Evolutionary conservation across 1,140 invertebrate species (phyloP), one percentile per base, ranked within the genome.

Genomic region (Diachasmimorpha longicaudata): DNA sequence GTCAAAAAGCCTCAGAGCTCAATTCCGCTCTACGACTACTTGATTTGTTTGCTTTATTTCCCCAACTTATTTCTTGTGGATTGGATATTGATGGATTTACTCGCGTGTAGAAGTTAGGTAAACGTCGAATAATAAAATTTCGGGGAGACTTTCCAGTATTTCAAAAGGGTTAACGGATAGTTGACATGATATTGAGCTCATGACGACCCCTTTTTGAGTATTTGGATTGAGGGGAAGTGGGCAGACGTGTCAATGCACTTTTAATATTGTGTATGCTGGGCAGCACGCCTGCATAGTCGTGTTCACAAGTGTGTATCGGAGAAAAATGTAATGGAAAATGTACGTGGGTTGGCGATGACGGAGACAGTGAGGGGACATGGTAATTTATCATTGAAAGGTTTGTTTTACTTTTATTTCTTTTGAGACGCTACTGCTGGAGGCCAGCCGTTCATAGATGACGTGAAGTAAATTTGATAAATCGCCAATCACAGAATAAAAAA

Each of bases 241-340:
- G 5, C 31, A 11, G 10, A 63, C 23, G 58, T 63, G 58, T 69
- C 25, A 70, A 73, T 55, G 69, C 68, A 69, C 68, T 68, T 58
- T 70, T 66, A 58, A 52, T 55, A 55, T 82, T 80, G 82, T 84
- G 79, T 83, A 84, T 76, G 78, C 77, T 19, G 81, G 79, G 81
- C 78, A 77, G 80, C 83, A 84, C 83, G 83, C 81, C 79, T 82
- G 82, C 66, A 76, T 39, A 74, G 76, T 78, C 80, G 77, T 79
- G 82, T 83, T 83, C 82, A 79, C 81, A 81, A 81, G 82, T 83
- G 73, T 77, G 81, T 79, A 77, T 74, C 80, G 82, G 81, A 81
- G 79, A 83, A 80, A 70, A 66, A 55, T 44, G 39, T 66, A 73
- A 44, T 80, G 79, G 82, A 80, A 70, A 66, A 77, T 42, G 52